Evolutionary conservation across 2,113 vertebrate genomes (phyloP).

Genomic region (Nematolebias whitei): DNA sequence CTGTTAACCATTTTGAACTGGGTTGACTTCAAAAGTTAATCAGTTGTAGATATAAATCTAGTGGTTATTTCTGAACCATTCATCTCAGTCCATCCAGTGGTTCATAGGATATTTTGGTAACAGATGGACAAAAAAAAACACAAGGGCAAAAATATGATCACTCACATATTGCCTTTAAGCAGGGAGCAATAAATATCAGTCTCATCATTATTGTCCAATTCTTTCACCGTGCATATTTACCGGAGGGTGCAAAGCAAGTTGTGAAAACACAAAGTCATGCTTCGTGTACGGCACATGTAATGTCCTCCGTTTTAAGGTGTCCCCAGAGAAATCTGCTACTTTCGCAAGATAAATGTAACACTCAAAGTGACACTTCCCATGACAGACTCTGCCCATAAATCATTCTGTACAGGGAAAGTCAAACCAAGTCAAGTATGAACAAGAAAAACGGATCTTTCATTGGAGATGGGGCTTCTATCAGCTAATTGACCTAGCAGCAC

Average conservation of each 20-base stretch:
- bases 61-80: too few species aligned
- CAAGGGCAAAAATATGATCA: not conserved
- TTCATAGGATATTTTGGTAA: too few species aligned
- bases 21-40: too few species aligned
- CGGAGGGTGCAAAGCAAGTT: not conserved
- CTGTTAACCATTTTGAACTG: too few species aligned
- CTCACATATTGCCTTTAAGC: not conserved
- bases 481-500: not conserved
- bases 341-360: not conserved
- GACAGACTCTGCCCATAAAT: conserved; percentile 13
- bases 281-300: not conserved
- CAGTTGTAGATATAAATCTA: too few species aligned
- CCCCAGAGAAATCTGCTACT: not conserved
- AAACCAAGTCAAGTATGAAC: not conserved
- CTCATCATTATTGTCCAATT: not conserved
- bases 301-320: not conserved
- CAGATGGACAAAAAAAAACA: too few species aligned
- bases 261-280: not conserved
- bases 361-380: not conserved
- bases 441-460: conserved; percentile 2
- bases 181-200: too few species aligned
- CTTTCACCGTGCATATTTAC: not conserved
- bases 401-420: not conserved
- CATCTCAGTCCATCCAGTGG: too few species aligned
- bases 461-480: not conserved